A percentile compares a stretch with the other conserved stretches of the same genome.
Evolutionary conservation across 2,113 vertebrate species (phyloP).

Genomic region (Cheirogaleus medius): DNA sequence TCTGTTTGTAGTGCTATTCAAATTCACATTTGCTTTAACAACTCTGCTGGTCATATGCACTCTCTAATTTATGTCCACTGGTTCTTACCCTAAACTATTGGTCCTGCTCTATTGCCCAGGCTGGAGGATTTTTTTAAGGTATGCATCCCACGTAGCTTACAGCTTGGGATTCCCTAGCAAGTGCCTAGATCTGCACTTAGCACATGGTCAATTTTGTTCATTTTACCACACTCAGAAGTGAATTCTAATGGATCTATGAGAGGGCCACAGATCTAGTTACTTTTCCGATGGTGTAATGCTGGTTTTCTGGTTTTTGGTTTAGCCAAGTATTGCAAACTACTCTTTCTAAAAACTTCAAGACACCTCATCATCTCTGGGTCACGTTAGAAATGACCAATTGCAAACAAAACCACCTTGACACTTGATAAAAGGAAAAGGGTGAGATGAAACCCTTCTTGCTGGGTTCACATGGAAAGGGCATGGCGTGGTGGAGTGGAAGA

Average conservation of each 20-base stretch:
- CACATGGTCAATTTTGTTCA: neutral
- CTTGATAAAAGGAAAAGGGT: neutral
- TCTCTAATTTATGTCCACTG: neutral
- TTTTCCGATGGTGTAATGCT: neutral
- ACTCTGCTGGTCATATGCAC: neutral
- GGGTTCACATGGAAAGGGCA: neutral
- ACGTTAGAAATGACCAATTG: neutral
- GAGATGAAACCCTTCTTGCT: neutral
- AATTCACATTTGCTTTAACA: neutral
- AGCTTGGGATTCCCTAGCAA: neutral
- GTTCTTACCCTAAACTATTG: neutral
- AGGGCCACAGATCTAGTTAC: rapidly evolving
- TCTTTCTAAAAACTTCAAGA: neutral
- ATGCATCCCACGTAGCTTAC: neutral
- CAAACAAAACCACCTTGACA: neutral
- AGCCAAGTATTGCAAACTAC: neutral
- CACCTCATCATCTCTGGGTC: neutral
- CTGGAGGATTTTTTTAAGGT: neutral
- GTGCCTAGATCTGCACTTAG: neutral
- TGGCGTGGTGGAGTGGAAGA: neutral
- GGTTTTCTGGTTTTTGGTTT: neutral
- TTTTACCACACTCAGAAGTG: neutral
- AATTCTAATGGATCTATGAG: neutral
- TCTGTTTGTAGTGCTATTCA: neutral
- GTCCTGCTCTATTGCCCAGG: neutral